Evolutionary conservation across 2,113 vertebrate genomes (phyloP), one percentile per base, ranked within the genome.

Genomic region (Etheostoma cragini): DNA sequence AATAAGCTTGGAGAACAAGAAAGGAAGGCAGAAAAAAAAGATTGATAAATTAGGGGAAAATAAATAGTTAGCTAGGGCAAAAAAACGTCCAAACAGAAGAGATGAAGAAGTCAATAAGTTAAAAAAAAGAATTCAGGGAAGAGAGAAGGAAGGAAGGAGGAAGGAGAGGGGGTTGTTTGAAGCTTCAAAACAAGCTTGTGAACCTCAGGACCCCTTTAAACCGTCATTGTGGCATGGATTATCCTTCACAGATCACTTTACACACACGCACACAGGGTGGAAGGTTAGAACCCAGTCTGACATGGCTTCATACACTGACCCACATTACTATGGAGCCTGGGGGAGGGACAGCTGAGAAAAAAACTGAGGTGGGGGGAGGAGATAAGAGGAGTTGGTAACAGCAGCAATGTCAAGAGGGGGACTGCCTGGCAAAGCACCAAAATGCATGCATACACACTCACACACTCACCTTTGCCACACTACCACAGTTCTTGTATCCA

Each of bases 401-500:
- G 78, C 50, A 47, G 66, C 42, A 52, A 66, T 38, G 33, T 54
- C 50, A 62, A 67, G 68, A n/a, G 0, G 19, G 68, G 47, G 33
- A 70, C 82, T 83, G 83, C 68, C 62, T 78, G 67, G 45, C 47
- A 73, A 42, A 16, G 14, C 50, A 30, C 30, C 3, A 30, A 30
- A 30, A 30, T 30, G 30, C 30, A 30, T 30, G 30, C 46, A 26
- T 33, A 67, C 72, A 52, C 50, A 50, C 22, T 50, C 52, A 65
- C 64, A 49, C 52, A 10, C 19, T 87, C 88, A 93, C 92, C 90
- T 93, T 92, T 92, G 88, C 71, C 89, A 89, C 85, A 92, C 76
- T 91, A 79, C 73, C 89, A 92, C 88, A 92, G 76, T 85, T 89
- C 82, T 78, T 14, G 63, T 46, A 42, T 61, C 19, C 5, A 42